Conservation (phyloP, 1,140 invertebrate genomes). For the Pemphigus obesinymphae region DNA sequence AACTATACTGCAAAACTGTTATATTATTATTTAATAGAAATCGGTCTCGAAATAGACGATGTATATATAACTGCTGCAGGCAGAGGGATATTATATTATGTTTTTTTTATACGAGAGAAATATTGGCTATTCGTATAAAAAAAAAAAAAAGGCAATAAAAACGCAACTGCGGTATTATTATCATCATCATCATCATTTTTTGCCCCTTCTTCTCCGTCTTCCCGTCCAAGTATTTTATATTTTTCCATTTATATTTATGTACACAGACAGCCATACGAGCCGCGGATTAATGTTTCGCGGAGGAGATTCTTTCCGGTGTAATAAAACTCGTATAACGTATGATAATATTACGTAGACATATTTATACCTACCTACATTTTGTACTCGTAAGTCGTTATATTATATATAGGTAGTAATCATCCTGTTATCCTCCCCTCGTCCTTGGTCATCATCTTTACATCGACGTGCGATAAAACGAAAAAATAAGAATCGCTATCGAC, state of each 20-base stretch:
- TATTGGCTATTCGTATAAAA: background rate
- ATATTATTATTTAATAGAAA: slow-evolving; percentile 20
- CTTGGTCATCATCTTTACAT: too few species aligned
- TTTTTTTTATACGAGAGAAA: background rate
- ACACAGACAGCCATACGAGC: background rate
- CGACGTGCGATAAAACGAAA: background rate
- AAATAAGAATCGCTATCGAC: background rate
- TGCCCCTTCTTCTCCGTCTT: background rate
- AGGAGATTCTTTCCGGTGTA: slow-evolving; percentile 5
- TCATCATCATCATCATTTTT: slow-evolving; percentile 2
- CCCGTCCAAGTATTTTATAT: slow-evolving; percentile 24
- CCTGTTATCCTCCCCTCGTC: too few species aligned
- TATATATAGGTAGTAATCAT: too few species aligned
- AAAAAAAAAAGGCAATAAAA: slow-evolving; percentile 22
- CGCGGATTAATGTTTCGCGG: background rate
- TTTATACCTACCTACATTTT: too few species aligned
- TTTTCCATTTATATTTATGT: slow-evolving; percentile 36
- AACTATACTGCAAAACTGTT: background rate
- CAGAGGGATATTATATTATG: background rate
- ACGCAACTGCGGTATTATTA: background rate
- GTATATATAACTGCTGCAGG: too few species aligned
- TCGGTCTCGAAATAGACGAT: background rate
- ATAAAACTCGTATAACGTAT: slow-evolving; percentile 8
- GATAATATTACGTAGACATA: background rate
- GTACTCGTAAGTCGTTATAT: too few species aligned